Conservation (phyloP, 2,888 invertebrate species). For the Chymomyza amoena region DNA sequence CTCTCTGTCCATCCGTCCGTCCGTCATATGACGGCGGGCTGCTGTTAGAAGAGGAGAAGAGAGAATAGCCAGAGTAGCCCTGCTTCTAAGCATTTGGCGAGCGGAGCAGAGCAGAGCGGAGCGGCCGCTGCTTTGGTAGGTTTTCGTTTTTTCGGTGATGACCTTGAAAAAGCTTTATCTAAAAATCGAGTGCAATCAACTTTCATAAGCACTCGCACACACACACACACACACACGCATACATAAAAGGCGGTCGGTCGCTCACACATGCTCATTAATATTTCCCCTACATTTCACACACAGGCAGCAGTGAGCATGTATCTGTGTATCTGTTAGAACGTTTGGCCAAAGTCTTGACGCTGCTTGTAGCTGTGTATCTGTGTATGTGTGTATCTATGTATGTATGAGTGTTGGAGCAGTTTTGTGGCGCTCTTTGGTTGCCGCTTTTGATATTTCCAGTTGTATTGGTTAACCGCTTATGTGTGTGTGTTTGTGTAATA, state of each 20-base stretch:
- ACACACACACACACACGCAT: conserved; percentile 11
- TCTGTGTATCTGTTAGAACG: conserved; percentile 21
- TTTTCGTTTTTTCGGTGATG: conserved; percentile 71
- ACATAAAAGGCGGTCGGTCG: background rate
- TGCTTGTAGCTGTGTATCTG: conserved; percentile 12
- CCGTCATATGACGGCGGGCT: background rate
- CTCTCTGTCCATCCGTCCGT: no score
- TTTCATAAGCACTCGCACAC: conserved; percentile 63
- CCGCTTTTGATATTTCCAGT: conserved; percentile 23
- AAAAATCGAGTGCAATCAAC: conserved; percentile 79
- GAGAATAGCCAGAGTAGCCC: background rate
- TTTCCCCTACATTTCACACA: conserved; percentile 60
- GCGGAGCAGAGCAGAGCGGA: conserved; percentile 11
- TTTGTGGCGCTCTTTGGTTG: conserved; percentile 18
- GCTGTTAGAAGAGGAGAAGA: background rate
- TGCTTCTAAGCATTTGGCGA: background rate
- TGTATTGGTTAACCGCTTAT: conserved; percentile 44
- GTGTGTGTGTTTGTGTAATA: conserved; percentile 36
- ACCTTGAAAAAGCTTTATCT: conserved; percentile 79
- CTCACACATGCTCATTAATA: conserved; percentile 41
- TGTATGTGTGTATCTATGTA: conserved; percentile 6
- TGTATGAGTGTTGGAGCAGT: background rate
- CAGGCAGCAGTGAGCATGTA: conserved; percentile 14
- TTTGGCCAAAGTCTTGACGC: conserved; percentile 65
- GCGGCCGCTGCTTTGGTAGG: conserved; percentile 33